Evolutionary conservation across 2,888 invertebrate genomes (phyloP).

Genomic region (Pimpla rufipes): DNA sequence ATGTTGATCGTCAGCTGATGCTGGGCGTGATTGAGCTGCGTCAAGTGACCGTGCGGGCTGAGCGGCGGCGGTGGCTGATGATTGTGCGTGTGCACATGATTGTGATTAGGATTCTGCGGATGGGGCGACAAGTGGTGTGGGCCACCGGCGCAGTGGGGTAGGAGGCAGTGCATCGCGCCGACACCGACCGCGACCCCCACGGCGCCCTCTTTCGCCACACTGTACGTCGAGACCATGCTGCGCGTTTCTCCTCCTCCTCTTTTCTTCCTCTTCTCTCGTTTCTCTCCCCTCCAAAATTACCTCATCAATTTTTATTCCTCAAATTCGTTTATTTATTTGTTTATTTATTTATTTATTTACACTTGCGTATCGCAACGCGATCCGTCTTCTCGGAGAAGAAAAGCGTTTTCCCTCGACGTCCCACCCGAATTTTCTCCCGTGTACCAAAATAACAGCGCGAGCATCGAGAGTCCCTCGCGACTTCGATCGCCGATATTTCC

Average conservation of each 20-base stretch:
- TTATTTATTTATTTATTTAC: constrained; percentile 2
- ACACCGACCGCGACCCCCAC: constrained; percentile 82
- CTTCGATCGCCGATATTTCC: constrained; percentile 18
- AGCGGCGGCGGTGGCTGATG: constrained; percentile 80
- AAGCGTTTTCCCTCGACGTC: not conserved
- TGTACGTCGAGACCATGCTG: constrained; percentile 82
- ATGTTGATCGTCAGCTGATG: constrained; percentile 81
- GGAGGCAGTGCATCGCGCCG: constrained; percentile 79
- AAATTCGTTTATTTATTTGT: constrained; percentile 15
- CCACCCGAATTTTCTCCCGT: not conserved
- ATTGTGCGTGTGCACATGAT: constrained; percentile 81
- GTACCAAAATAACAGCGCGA: constrained; percentile 11
- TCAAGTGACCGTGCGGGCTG: constrained; percentile 80
- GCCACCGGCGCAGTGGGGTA: constrained; percentile 74
- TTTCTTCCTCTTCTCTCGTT: constrained; percentile 19
- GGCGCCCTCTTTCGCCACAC: constrained; percentile 82
- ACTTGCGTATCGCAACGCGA: not conserved
- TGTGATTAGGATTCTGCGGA: constrained; percentile 81
- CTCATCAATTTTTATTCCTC: constrained; percentile 4
- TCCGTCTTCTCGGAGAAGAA: not conserved
- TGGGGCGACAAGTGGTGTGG: constrained; percentile 81
- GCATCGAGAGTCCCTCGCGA: not conserved
- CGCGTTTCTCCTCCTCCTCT: constrained; percentile 31
- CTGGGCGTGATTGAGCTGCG: constrained; percentile 80
- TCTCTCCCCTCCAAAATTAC: not conserved